These are phyloP conservation scores for Sorex araneus DNA, from an alignment of 2,113 vertebrate genomes.

Conservation along the genomic window DNA sequence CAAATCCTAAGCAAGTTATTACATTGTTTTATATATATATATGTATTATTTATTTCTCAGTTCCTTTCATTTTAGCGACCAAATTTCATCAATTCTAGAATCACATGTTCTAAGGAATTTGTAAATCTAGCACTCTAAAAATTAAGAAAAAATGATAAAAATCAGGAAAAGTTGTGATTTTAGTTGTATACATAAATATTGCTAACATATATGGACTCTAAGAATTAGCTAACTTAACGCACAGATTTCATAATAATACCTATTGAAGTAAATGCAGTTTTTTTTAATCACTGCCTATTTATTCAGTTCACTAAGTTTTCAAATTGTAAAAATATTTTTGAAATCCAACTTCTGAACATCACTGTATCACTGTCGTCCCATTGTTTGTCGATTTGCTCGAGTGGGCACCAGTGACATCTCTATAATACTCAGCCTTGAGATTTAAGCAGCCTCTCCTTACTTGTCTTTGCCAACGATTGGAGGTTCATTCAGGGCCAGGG, in stretches of 20 bases:
- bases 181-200: slow-evolving; percentile 1
- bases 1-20: no score
- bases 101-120: neutral
- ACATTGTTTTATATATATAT: no score
- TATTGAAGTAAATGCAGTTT: neutral
- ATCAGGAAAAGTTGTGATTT: neutral
- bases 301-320: neutral
- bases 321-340: neutral
- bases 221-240: neutral
- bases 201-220: neutral
- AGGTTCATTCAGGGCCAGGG: no score
- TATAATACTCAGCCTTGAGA: no score
- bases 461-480: no score
- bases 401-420: no score
- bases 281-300: neutral
- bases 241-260: slow-evolving; percentile 18
- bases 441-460: no score
- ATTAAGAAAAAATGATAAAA: neutral
- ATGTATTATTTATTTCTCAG: no score
- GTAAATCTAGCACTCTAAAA: neutral
- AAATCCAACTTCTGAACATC: neutral
- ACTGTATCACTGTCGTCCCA: no score
- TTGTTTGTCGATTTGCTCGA: no score
- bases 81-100: neutral
- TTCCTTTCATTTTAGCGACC: neutral